phyloP scores from a whole-genome alignment of 2,888 invertebrate genomes.

The Chydorus sphaericus region DNA sequence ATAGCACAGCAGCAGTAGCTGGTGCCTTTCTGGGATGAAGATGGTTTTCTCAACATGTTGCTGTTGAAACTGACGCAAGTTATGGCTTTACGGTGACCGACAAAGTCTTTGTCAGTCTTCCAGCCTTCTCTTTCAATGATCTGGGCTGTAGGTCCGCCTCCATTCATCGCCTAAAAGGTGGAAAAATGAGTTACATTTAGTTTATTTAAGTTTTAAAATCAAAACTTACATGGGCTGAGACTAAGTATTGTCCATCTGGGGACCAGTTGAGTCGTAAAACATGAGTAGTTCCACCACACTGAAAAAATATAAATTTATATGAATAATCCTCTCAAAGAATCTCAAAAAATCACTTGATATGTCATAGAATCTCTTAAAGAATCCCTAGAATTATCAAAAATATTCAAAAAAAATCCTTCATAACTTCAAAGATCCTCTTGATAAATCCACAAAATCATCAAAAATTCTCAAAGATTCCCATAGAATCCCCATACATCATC shows the following conservation, averaged over 20 bases:
- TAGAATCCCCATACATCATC: no score
- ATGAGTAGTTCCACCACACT: conserved; percentile 69
- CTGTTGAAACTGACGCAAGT: conserved; percentile 60
- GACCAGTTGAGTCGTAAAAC: conserved; percentile 90
- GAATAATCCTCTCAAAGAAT: no score
- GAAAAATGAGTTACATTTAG: not conserved
- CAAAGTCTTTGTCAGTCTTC: conserved; percentile 90
- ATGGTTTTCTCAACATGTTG: conserved; percentile 31
- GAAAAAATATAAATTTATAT: conserved; percentile 10
- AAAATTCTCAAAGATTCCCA: no score
- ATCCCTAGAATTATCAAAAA: no score
- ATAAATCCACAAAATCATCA: no score
- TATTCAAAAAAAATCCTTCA: no score
- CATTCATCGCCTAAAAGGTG: conserved; percentile 65
- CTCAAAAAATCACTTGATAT: no score
- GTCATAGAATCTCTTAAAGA: no score
- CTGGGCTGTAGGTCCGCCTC: conserved; percentile 91
- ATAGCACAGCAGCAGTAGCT: conserved; percentile 77
- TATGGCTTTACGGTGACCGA: conserved; percentile 93
- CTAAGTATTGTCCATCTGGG: conserved; percentile 90
- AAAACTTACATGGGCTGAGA: conserved; percentile 61
- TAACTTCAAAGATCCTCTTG: no score
- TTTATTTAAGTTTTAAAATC: not conserved
- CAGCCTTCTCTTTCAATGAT: conserved; percentile 82
- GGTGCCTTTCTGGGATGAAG: conserved; percentile 32